A percentile compares a stretch with the other conserved stretches of the same genome.
Evolutionary conservation across 2,888 invertebrate genomes (phyloP).

Genomic region (Anagyrus pseudococci): DNA sequence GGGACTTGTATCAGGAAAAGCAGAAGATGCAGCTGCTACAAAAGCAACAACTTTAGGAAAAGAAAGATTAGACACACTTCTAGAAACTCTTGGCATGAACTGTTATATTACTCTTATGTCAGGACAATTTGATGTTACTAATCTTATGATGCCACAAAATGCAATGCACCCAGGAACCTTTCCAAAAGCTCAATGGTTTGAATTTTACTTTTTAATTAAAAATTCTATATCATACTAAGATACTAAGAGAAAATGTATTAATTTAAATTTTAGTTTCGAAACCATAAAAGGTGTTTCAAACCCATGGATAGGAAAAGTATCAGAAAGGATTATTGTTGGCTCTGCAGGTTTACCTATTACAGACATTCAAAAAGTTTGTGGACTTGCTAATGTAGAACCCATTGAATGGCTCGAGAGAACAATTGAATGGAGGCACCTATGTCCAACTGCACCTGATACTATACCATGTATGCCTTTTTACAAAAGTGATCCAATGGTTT

Average conservation of each 20-base stretch:
- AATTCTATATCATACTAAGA: not conserved
- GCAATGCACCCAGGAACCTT: slow-evolving; percentile 81
- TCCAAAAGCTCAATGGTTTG: slow-evolving; percentile 49
- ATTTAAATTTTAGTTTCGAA: slow-evolving; percentile 64
- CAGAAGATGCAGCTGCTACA: slow-evolving; percentile 43
- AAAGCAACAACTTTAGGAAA: slow-evolving; percentile 42
- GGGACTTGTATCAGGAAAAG: slow-evolving; percentile 44
- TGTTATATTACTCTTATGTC: slow-evolving; percentile 86
- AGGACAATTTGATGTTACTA: slow-evolving; percentile 88
- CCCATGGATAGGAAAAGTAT: slow-evolving; percentile 68
- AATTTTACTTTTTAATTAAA: not conserved
- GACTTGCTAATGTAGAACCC: slow-evolving; percentile 65
- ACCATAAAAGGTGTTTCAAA: slow-evolving; percentile 85
- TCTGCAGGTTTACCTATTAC: slow-evolving; percentile 86
- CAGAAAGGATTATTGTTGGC: slow-evolving; percentile 50
- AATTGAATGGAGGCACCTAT: slow-evolving; percentile 87
- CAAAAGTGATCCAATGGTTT: slow-evolving; percentile 83
- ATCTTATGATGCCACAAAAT: slow-evolving; percentile 90
- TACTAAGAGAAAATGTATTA: slow-evolving; percentile 1
- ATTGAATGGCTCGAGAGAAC: slow-evolving; percentile 81
- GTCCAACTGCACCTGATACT: slow-evolving; percentile 95
- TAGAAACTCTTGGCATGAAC: slow-evolving; percentile 47
- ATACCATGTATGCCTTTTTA: slow-evolving; percentile 86
- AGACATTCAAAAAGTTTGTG: slow-evolving; percentile 77
- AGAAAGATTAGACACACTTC: slow-evolving; percentile 48